These are phyloP conservation scores for Catalaphyllia jardinei DNA, from an alignment of 64 coral and sea anemone species.

Conservation along the genomic window DNA sequence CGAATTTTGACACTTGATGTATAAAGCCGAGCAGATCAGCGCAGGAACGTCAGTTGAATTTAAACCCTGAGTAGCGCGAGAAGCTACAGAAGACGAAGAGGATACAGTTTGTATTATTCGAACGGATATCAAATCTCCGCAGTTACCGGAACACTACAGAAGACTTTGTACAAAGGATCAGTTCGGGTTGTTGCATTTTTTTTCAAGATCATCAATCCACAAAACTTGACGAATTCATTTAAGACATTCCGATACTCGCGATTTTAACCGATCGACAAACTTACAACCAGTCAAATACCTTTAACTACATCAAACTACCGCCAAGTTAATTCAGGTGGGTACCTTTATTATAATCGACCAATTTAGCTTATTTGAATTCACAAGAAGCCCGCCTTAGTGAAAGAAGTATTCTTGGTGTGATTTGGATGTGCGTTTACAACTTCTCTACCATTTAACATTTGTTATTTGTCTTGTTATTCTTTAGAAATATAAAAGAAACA, in stretches of 20 bases:
- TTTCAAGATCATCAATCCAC: background rate
- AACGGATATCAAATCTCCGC: constrained; percentile 17
- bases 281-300: background rate
- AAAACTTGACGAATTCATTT: constrained; percentile 15
- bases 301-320: background rate
- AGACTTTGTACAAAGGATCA: constrained; percentile 8
- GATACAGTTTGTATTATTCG: background rate
- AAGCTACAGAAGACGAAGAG: background rate
- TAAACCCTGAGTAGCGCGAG: background rate
- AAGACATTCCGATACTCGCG: constrained; percentile 48
- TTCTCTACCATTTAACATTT: constrained; percentile 34
- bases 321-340: background rate
- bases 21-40: constrained; percentile 27
- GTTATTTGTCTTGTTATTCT: constrained; percentile 48
- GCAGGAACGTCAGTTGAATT: constrained; percentile 6
- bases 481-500: constrained; percentile 42
- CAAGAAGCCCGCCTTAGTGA: background rate
- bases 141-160: constrained; percentile 3
- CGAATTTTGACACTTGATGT: constrained; percentile 54
- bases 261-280: constrained; percentile 10
- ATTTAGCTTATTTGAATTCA: background rate
- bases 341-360: background rate
- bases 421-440: constrained; percentile 33
- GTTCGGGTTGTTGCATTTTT: background rate
- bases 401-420: background rate